These are phyloP conservation scores for Lepidocolaptes lacrymiger DNA, from an alignment of 2,797 vertebrate genomes.

Conservation along the genomic window DNA sequence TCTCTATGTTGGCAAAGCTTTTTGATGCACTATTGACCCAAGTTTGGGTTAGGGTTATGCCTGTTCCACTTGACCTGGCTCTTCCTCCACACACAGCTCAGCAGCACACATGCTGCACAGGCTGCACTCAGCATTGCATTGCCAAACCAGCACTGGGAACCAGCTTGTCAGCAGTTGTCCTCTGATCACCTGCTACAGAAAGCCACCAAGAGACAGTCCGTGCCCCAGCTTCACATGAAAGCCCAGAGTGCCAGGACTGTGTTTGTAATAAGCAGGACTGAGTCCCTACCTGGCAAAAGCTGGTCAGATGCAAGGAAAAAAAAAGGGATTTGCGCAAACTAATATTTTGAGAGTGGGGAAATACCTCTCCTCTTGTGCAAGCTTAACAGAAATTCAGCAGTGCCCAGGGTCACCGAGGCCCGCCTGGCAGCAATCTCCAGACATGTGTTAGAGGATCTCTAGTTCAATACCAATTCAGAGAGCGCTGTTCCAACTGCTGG, in stretches of 20 bases:
- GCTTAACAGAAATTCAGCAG: constrained; percentile 1
- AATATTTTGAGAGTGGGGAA: constrained; percentile 43
- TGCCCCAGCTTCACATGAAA: not conserved
- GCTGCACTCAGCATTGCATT: not conserved
- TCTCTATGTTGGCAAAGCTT: not conserved
- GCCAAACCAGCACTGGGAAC: not conserved
- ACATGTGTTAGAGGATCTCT: not conserved
- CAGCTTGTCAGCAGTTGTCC: not conserved
- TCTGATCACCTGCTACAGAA: not conserved
- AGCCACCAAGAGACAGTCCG: not conserved
- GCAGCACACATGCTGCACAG: not conserved
- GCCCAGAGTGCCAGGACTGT: not conserved
- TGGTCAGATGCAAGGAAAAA: not conserved
- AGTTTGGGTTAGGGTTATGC: not conserved
- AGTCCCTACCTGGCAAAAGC: not conserved
- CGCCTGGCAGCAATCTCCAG: not conserved
- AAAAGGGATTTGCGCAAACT: constrained; percentile 5
- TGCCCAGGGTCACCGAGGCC: not conserved
- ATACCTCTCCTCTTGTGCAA: constrained; percentile 47
- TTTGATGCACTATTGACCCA: not conserved
- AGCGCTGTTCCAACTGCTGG: not conserved
- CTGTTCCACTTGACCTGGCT: not conserved
- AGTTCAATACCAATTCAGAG: not conserved
- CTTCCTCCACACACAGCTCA: not conserved
- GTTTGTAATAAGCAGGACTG: not conserved